A percentile compares a stretch with the other conserved stretches of the same genome.
These are phyloP conservation scores for Tiphia femorata DNA, from an alignment of 2,888 invertebrate genomes.

Conservation along the genomic window DNA sequence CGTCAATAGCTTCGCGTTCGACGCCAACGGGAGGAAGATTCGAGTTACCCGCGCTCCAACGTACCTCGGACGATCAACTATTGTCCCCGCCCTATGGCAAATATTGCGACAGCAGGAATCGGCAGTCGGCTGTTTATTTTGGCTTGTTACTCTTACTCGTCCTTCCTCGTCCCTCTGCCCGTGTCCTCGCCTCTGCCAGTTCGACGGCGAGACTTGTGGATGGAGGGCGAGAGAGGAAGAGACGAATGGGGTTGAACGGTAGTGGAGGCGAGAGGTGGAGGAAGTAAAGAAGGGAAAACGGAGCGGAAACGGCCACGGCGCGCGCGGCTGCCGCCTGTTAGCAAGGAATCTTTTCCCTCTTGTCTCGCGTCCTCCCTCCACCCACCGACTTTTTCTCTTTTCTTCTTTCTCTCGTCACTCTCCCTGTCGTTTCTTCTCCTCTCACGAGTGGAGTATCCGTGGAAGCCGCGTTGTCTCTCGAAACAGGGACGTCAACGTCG, in stretches of 20 bases:
- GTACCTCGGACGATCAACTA: conserved; percentile 31
- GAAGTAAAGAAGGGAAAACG: too few relatives aligned
- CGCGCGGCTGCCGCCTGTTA: too few relatives aligned
- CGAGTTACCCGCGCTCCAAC: not conserved
- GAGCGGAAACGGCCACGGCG: too few relatives aligned
- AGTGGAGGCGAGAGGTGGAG: too few relatives aligned
- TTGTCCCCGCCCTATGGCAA: conserved; percentile 44
- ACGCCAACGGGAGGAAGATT: not conserved
- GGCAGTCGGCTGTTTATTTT: conserved; percentile 55
- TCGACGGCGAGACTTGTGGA: conserved; percentile 6
- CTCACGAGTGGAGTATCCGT: too few relatives aligned
- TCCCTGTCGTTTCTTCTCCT: too few relatives aligned
- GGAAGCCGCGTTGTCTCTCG: not conserved
- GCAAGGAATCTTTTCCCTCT: too few relatives aligned
- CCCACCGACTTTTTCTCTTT: not conserved
- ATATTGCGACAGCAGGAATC: conserved; percentile 54
- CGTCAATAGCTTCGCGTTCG: conserved; percentile 34
- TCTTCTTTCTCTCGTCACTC: not conserved
- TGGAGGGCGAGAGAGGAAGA: too few relatives aligned
- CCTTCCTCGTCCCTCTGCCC: conserved; percentile 15
- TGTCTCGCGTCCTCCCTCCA: not conserved
- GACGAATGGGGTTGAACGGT: too few relatives aligned
- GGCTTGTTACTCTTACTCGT: conserved; percentile 44
- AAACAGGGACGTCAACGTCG: not conserved
- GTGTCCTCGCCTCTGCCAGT: conserved; percentile 4